Percentiles rank a stretch among this genome's conserved stretches.
These are phyloP conservation scores for Osedax fenrisi DNA, from an alignment of 2,888 invertebrate genomes.

Conservation along the genomic window DNA sequence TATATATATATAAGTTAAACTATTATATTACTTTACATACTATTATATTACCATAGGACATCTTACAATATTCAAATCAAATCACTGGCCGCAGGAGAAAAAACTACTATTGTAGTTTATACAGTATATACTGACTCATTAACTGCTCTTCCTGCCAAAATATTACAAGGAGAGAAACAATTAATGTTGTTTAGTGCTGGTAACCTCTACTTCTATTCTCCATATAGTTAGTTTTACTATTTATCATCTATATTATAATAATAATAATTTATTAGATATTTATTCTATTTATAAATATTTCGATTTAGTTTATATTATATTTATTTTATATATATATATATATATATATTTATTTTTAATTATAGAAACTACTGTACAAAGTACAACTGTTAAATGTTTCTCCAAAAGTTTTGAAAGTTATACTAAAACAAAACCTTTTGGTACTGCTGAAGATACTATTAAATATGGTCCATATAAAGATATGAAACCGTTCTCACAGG, in stretches of 20 bases:
- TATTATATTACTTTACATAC: too few species aligned
- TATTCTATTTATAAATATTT: too few species aligned
- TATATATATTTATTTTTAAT: neutral
- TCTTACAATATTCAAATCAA: neutral
- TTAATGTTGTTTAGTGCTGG: slow-evolving; percentile 69
- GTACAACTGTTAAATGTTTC: slow-evolving; percentile 65
- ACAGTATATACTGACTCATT: slow-evolving; percentile 66
- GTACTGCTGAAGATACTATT: slow-evolving; percentile 67
- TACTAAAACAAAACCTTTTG: slow-evolving; percentile 45
- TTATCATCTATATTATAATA: neutral
- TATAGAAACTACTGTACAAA: slow-evolving; percentile 61
- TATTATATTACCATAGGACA: too few species aligned
- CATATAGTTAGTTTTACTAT: slow-evolving; percentile 61
- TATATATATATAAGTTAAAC: too few species aligned
- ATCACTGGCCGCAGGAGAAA: slow-evolving; percentile 42
- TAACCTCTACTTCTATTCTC: slow-evolving; percentile 69
- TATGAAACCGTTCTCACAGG: slow-evolving; percentile 55
- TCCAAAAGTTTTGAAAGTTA: slow-evolving; percentile 62
- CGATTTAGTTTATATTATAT: too few species aligned
- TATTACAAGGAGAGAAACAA: slow-evolving; percentile 84
- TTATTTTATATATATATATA: neutral
- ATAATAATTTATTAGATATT: neutral
- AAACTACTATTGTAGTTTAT: slow-evolving; percentile 44
- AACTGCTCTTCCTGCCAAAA: slow-evolving; percentile 71
- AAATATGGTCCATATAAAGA: slow-evolving; percentile 78